These are phyloP conservation scores for Rhinoraja longicauda DNA, from an alignment of 2,797 vertebrate genomes.

Conservation along the genomic window DNA sequence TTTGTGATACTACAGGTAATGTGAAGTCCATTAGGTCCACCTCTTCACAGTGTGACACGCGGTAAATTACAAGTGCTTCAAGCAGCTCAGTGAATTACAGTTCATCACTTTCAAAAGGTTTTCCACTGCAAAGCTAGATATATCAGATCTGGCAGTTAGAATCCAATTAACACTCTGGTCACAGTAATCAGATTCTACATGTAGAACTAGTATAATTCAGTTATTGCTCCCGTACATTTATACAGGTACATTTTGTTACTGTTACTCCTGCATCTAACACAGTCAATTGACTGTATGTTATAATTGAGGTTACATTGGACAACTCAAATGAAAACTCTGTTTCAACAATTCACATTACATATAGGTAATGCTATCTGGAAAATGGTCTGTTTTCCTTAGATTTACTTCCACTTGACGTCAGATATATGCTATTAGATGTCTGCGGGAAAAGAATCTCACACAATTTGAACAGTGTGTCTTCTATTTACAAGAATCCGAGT, in stretches of 20 bases:
- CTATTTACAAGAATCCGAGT: constrained; percentile 60
- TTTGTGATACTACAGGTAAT: constrained; percentile 91
- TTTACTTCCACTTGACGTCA: constrained; percentile 50
- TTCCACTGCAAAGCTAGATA: constrained; percentile 83
- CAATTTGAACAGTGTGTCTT: constrained; percentile 63
- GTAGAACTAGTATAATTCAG: constrained; percentile 93
- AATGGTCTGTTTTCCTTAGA: constrained; percentile 77
- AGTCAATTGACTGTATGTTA: constrained; percentile 78
- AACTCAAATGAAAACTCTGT: constrained; percentile 77
- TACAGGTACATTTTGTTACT: constrained; percentile 94
- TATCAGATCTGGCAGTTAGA: constrained; percentile 99
- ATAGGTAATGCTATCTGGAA: constrained; percentile 72
- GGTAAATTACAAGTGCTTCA: constrained; percentile 99
- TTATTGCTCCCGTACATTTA: constrained; percentile 98
- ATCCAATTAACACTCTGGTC: constrained; percentile 99
- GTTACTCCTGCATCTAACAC: constrained; percentile 85
- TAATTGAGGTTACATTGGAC: constrained; percentile 85
- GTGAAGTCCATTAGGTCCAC: constrained; percentile 94
- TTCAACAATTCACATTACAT: constrained; percentile 83
- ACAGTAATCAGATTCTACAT: constrained; percentile 96
- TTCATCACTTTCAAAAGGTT: constrained; percentile 97
- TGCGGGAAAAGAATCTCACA: constrained; percentile 59
- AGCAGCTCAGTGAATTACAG: constrained; percentile 98
- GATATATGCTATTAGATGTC: constrained; percentile 55
- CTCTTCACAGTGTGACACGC: constrained; percentile 98